A percentile compares a stretch with the other conserved stretches of the same genome.
These are phyloP conservation scores for Hirtodrosophila duncani DNA, from an alignment of 2,888 invertebrate species.

Conservation along the genomic window DNA sequence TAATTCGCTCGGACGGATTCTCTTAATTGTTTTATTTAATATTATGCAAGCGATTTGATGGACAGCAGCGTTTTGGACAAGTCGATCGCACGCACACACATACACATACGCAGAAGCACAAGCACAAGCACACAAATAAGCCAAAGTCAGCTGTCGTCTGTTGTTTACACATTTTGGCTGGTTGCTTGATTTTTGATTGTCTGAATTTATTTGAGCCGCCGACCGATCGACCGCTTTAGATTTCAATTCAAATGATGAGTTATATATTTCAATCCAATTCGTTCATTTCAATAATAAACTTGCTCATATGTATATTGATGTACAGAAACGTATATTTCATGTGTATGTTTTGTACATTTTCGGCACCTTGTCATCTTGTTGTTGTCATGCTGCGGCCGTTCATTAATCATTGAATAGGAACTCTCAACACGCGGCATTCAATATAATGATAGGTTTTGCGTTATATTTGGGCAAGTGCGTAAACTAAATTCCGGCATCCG, in stretches of 20 bases:
- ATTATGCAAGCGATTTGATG: constrained; percentile 72
- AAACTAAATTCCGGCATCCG: constrained; percentile 56
- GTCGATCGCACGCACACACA: constrained; percentile 32
- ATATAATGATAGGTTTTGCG: constrained; percentile 33
- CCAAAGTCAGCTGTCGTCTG: constrained; percentile 21
- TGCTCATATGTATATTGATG: constrained; percentile 5
- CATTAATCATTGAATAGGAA: constrained; percentile 61
- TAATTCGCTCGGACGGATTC: constrained; percentile 57
- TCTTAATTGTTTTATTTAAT: constrained; percentile 72
- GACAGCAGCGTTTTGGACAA: constrained; percentile 52
- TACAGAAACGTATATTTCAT: constrained; percentile 15
- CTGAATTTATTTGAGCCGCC: constrained; percentile 23
- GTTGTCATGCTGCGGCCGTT: constrained; percentile 35
- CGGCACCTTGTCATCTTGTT: constrained; percentile 16
- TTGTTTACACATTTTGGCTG: constrained; percentile 30
- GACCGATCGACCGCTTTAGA: constrained; percentile 24
- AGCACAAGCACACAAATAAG: not conserved
- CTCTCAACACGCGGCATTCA: constrained; percentile 39
- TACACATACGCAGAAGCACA: not conserved
- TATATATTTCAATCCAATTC: constrained; percentile 43
- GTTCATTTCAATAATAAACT: constrained; percentile 30
- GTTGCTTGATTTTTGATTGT: constrained; percentile 12
- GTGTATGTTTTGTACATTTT: constrained; percentile 11
- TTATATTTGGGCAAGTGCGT: constrained; percentile 42
- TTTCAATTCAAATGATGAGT: constrained; percentile 35